Evolutionary conservation across 2,888 invertebrate genomes (phyloP), one percentile per base, ranked within the genome.

Genomic region (Caprella mutica): DNA sequence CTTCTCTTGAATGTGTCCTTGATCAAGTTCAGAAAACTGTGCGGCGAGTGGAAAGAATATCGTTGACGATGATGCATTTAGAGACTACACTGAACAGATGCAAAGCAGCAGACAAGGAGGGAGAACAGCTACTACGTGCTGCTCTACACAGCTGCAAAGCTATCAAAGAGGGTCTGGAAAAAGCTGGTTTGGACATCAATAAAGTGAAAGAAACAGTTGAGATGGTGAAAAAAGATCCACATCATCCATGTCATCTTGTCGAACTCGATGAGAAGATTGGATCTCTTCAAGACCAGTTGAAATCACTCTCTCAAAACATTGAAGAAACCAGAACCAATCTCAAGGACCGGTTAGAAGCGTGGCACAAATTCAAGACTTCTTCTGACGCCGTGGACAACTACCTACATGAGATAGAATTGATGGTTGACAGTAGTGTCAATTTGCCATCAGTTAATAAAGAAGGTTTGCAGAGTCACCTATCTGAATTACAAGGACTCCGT

Each of bases 11-110:
- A 40, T 60, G 55, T 27, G 59, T 60, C 5, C 52, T 64, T 26
- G 64, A 64, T 42, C 55, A 64, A 26, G 64, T 64, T 6, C 64
- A 64, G 39, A 60, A 60, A 26, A 58, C 64, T 26, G 60, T 64
- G 14, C 55, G 58, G 23, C 55, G 64, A 5, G 64, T 64, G 19
- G 64, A 64, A 27, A 55, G 64, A 19, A 60, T 64, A 21, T 64
- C 64, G 33, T 56, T 64, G 19, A 64, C 64, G n/a, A 59, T 58
- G 57, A 48, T 50, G 43, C 64, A 64, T 24, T 44, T 64, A 26
- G 60, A 64, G 40, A 60, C 55, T 23, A 60, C 60, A 17, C 33
- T 64, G 39, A 52, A 64, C 33, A 52, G 58, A 17, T 64, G 64
- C 27, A 51, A 64, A 43, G 55, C 57, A 5, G 54, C 59, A 9